Evolutionary conservation across 2,888 invertebrate species (phyloP).

Genomic region (Habrosyne pyritoides): DNA sequence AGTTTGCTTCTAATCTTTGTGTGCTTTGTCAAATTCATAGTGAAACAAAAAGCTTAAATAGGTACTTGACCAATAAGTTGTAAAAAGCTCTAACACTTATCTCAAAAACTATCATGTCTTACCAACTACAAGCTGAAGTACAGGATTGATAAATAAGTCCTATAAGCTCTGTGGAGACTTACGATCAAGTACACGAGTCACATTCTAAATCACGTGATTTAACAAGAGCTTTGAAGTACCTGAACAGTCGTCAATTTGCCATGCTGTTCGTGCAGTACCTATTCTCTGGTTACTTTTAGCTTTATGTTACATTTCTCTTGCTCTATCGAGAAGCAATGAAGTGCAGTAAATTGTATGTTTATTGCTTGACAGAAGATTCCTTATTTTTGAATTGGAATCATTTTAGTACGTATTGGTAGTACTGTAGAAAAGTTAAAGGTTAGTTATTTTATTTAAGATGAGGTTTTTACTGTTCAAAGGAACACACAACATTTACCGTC

Average conservation of each 20-base stretch:
- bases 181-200: neutral
- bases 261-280: neutral
- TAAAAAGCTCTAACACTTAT: neutral
- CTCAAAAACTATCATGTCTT: neutral
- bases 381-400: too few species aligned
- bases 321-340: too few species aligned
- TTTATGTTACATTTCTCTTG: neutral
- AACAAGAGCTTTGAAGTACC: neutral
- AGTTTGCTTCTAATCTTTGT: too few species aligned
- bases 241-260: neutral
- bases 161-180: neutral
- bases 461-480: too few species aligned
- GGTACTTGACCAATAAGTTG: too few species aligned
- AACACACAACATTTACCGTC: too few species aligned
- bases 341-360: too few species aligned
- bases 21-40: too few species aligned
- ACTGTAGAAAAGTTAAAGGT: too few species aligned
- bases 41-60: too few species aligned
- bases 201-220: neutral
- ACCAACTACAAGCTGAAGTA: neutral
- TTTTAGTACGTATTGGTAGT: too few species aligned
- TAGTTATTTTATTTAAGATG: neutral
- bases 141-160: neutral
- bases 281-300: neutral
- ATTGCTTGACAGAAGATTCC: too few species aligned